phyloP scores from a whole-genome alignment of 2,888 invertebrate genomes.

The Proisotoma minuta region DNA sequence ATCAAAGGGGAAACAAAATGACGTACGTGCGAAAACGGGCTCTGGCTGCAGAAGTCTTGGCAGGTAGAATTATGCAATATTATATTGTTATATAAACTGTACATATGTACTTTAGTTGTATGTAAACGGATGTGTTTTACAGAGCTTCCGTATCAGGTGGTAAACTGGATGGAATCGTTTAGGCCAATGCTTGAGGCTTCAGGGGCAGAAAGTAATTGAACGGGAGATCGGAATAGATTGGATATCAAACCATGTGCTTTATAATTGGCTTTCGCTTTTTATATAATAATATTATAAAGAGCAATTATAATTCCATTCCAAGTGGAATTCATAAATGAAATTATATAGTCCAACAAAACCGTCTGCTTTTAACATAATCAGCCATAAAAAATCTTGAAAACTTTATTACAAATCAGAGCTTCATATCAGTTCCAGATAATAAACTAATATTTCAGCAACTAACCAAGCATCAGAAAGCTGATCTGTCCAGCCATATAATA shows the following conservation, averaged over 20 bases:
- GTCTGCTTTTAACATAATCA: conserved; percentile 7
- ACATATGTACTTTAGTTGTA: too few species aligned
- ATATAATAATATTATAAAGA: too few species aligned
- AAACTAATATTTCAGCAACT: too few species aligned
- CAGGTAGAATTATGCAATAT: too few species aligned
- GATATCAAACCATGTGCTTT: background rate
- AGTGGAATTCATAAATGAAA: background rate
- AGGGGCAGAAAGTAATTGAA: background rate
- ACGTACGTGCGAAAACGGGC: conserved; percentile 6
- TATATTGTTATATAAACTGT: too few species aligned
- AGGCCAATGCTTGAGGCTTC: conserved; percentile 2
- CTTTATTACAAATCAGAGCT: background rate
- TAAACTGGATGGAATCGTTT: conserved; percentile 12
- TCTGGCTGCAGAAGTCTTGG: conserved; percentile 5
- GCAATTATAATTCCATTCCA: background rate
- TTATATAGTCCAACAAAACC: background rate
- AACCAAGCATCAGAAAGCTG: too few species aligned
- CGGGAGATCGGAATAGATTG: background rate
- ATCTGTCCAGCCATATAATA: too few species aligned
- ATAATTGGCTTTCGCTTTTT: background rate
- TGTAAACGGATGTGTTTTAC: too few species aligned
- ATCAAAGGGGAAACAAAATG: background rate
- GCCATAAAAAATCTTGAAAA: background rate
- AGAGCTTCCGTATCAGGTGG: conserved; percentile 8
- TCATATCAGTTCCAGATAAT: conserved; percentile 3